Percentiles rank a stretch among this genome's conserved stretches.
Evolutionary conservation across 2,797 vertebrate genomes (phyloP).

Genomic region (Meriones psammophilus): DNA sequence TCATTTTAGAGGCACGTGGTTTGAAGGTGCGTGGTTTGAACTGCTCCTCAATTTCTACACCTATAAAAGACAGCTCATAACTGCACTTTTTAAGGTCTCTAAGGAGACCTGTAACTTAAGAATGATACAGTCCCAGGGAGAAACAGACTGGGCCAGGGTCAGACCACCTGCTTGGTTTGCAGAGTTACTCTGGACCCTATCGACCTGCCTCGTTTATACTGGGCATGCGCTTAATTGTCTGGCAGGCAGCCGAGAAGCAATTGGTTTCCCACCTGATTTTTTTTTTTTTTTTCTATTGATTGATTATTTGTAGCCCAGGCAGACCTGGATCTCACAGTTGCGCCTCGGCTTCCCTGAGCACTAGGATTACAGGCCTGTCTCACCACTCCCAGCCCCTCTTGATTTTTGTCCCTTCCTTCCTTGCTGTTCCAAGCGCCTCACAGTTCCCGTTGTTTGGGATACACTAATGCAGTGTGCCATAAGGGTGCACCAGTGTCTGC

Average conservation of each 20-base stretch:
- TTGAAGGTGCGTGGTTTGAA: background rate
- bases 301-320: background rate
- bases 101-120: background rate
- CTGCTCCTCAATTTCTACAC: background rate
- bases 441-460: background rate
- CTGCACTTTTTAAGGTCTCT: background rate
- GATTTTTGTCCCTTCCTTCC: background rate
- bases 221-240: background rate
- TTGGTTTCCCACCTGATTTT: background rate
- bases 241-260: background rate
- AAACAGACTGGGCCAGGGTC: background rate
- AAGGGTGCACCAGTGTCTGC: background rate
- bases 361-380: background rate
- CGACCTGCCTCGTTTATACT: background rate
- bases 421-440: background rate
- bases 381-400: background rate
- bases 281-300: background rate
- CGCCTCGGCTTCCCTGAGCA: background rate
- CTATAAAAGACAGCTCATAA: background rate
- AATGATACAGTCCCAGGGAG: background rate
- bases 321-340: background rate
- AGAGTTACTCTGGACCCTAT: rapidly evolving
- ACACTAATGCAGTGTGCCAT: background rate
- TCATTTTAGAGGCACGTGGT: background rate
- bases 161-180: background rate